Percentiles rank a stretch among this genome's conserved stretches.
These are phyloP conservation scores for Paradoxurus hermaphroditus DNA, from an alignment of 2,113 vertebrate species.

Conservation along the genomic window DNA sequence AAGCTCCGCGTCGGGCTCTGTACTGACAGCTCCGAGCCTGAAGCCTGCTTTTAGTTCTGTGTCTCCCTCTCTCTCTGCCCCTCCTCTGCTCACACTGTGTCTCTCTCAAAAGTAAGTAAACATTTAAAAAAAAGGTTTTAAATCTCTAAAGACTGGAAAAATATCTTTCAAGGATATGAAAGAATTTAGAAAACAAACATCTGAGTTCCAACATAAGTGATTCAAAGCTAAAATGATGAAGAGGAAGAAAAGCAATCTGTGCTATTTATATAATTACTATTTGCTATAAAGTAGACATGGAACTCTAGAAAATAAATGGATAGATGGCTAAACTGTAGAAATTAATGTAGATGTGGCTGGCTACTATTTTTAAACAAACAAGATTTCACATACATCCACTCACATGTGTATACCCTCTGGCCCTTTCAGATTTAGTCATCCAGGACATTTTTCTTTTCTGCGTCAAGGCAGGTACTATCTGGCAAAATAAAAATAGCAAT, in stretches of 20 bases:
- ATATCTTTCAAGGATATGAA: neutral
- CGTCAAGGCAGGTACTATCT: neutral
- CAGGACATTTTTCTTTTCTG: neutral
- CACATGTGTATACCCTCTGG: neutral
- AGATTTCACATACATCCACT: neutral
- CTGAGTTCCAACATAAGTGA: neutral
- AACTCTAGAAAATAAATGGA: neutral
- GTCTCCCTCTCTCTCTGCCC: too few relatives aligned
- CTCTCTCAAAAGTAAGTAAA: too few relatives aligned
- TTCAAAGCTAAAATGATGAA: neutral
- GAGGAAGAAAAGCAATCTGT: neutral
- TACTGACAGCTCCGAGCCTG: too few relatives aligned
- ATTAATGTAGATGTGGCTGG: neutral
- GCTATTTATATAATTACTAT: neutral
- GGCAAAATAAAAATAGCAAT: neutral
- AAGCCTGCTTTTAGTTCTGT: too few relatives aligned
- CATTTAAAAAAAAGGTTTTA: neutral
- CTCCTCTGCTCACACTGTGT: too few relatives aligned
- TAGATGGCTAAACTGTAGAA: neutral
- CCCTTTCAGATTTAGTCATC: neutral
- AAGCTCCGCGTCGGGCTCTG: too few relatives aligned
- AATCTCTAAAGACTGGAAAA: neutral
- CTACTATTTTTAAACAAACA: neutral
- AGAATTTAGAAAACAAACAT: neutral
- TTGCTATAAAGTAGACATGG: neutral